Percentiles rank a stretch among this genome's conserved stretches.
phyloP scores from a whole-genome alignment of 2,888 invertebrate species.

The Leucozona laternaria region DNA sequence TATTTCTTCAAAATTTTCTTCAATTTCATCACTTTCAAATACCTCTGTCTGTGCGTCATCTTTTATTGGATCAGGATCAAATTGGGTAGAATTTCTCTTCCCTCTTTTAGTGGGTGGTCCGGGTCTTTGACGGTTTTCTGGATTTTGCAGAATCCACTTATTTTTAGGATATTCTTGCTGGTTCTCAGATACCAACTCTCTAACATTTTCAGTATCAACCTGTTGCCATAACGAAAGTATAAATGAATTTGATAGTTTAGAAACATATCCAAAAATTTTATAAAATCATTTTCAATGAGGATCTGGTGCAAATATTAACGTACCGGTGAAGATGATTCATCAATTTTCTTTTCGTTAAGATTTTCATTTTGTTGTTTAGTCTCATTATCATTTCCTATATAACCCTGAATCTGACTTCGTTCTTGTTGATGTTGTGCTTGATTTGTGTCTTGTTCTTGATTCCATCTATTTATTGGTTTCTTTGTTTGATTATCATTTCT shows the following conservation, averaged over 20 bases:
- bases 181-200: constrained; percentile 15
- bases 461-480: constrained; percentile 29
- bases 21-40: constrained; percentile 56
- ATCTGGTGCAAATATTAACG: neutral
- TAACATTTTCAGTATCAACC: neutral
- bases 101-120: constrained; percentile 72
- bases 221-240: neutral
- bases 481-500: constrained; percentile 28
- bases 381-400: neutral
- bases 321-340: constrained; percentile 15
- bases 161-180: constrained; percentile 42
- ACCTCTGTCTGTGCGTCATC: neutral
- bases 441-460: constrained; percentile 3
- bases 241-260: neutral
- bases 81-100: constrained; percentile 22
- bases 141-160: constrained; percentile 66
- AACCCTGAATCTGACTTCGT: neutral
- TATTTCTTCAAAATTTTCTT: constrained; percentile 80
- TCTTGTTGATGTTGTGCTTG: neutral
- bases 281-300: neutral
- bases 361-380: constrained; percentile 19
- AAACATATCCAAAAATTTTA: neutral
- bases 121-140: constrained; percentile 46
- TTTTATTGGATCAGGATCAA: neutral
- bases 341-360: neutral